A percentile compares a stretch with the other conserved stretches of the same genome.
Evolutionary conservation across 2,113 vertebrate species (phyloP).

Genomic region (Notothenia rossii): DNA sequence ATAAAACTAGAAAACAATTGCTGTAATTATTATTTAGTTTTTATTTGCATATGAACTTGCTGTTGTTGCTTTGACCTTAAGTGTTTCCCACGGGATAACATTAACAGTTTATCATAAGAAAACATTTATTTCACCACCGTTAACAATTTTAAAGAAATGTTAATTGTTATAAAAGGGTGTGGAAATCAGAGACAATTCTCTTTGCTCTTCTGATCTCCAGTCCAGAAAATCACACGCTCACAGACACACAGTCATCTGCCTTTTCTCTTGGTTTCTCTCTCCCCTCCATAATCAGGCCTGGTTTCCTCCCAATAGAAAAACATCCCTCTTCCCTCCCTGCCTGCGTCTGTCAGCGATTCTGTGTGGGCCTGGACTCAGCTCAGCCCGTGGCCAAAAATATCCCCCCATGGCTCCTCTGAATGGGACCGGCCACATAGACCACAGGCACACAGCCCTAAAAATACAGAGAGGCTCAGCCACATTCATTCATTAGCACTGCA

Average conservation of each 20-base stretch:
- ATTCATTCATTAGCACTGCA: constrained; percentile 73
- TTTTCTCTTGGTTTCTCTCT: constrained; percentile 67
- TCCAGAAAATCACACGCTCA: neutral
- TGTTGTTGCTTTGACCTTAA: constrained; percentile 38
- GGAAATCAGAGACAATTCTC: constrained; percentile 19
- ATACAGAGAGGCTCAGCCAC: constrained; percentile 70
- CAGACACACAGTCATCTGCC: constrained; percentile 62
- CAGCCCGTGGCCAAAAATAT: constrained; percentile 79
- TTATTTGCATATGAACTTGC: constrained; percentile 41
- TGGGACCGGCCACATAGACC: constrained; percentile 77
- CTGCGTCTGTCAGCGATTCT: constrained; percentile 81
- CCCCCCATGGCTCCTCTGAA: constrained; percentile 76
- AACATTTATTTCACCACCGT: too few relatives aligned
- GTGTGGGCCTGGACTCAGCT: constrained; percentile 82
- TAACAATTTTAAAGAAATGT: too few relatives aligned
- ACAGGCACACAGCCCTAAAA: constrained; percentile 80
- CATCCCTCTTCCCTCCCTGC: constrained; percentile 75
- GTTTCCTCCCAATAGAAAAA: constrained; percentile 82
- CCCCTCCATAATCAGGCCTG: constrained; percentile 71
- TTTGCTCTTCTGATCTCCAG: constrained; percentile 10
- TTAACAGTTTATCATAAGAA: neutral
- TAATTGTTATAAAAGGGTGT: constrained; percentile 1
- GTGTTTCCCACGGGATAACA: neutral
- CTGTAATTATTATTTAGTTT: constrained; percentile 52
- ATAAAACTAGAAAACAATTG: constrained; percentile 49